These are phyloP conservation scores for Cynoglossus semilaevis DNA, from an alignment of 2,113 vertebrate species.

Conservation along the genomic window DNA sequence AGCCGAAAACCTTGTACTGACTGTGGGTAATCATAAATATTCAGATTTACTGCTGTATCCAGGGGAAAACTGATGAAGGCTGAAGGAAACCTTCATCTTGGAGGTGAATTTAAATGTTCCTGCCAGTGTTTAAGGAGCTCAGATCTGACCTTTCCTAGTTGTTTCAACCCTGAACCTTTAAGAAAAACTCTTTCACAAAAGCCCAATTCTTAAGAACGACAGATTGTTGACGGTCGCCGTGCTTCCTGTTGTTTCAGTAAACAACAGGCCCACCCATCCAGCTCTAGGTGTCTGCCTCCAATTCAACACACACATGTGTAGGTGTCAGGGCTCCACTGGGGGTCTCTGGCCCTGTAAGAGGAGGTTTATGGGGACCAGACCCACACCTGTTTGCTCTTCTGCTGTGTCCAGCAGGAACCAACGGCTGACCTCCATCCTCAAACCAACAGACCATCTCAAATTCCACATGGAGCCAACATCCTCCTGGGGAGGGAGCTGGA, in stretches of 20 bases:
- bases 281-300: conserved; percentile 5
- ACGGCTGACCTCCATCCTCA: conserved; percentile 11
- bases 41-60: conserved; percentile 8
- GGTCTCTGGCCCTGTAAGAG: conserved; percentile 29
- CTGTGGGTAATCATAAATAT: background rate
- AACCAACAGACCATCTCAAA: conserved; percentile 19
- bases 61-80: background rate
- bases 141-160: background rate
- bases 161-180: too few species aligned
- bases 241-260: conserved; percentile 64
- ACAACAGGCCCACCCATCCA: conserved; percentile 61
- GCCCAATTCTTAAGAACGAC: too few species aligned
- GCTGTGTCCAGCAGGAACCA: conserved; percentile 21
- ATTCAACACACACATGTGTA: conserved; percentile 30
- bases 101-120: conserved; percentile 33
- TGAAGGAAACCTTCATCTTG: conserved; percentile 3
- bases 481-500: conserved; percentile 5
- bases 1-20: background rate
- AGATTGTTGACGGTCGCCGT: conserved; percentile 44
- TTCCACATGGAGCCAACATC: conserved; percentile 43
- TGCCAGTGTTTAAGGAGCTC: conserved; percentile 35
- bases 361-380: conserved; percentile 52
- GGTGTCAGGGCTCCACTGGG: conserved; percentile 50
- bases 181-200: too few species aligned
- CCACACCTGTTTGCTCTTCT: conserved; percentile 52